Evolutionary conservation across 2,797 vertebrate species (phyloP).

Genomic region (Holocentrus rufus): DNA sequence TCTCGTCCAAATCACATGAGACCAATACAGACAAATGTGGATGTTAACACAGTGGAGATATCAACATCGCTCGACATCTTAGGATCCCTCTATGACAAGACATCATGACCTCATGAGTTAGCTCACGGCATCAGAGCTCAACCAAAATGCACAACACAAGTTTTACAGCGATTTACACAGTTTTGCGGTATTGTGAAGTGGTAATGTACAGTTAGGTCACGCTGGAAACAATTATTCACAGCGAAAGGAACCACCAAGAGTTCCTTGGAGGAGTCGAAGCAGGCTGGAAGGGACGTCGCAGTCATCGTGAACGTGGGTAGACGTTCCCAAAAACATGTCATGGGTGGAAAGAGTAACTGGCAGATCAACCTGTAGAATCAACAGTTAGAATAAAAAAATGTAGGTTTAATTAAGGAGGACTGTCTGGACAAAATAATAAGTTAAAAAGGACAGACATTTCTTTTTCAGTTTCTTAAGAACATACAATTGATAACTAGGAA

Average conservation of each 20-base stretch:
- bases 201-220: conserved; percentile 49
- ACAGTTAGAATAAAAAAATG: conserved; percentile 19
- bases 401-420: conserved; percentile 32
- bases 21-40: conserved; percentile 46
- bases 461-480: neutral
- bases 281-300: conserved; percentile 45
- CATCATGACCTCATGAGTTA: conserved; percentile 55
- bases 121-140: conserved; percentile 36
- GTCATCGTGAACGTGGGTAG: conserved; percentile 14
- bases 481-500: neutral
- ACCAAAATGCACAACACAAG: conserved; percentile 33
- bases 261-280: conserved; percentile 24
- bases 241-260: conserved; percentile 5
- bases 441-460: neutral
- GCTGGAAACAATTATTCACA: conserved; percentile 64
- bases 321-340: conserved; percentile 44
- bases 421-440: neutral
- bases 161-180: conserved; percentile 41
- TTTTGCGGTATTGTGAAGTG: conserved; percentile 32
- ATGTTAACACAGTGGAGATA: conserved; percentile 40
- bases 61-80: conserved; percentile 22
- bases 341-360: conserved; percentile 29
- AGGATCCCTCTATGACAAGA: conserved; percentile 45
- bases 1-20: conserved; percentile 28
- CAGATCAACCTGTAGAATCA: conserved; percentile 22